phyloP scores from a whole-genome alignment of 2,888 invertebrate species.

The Leptura quadrifasciata region DNA sequence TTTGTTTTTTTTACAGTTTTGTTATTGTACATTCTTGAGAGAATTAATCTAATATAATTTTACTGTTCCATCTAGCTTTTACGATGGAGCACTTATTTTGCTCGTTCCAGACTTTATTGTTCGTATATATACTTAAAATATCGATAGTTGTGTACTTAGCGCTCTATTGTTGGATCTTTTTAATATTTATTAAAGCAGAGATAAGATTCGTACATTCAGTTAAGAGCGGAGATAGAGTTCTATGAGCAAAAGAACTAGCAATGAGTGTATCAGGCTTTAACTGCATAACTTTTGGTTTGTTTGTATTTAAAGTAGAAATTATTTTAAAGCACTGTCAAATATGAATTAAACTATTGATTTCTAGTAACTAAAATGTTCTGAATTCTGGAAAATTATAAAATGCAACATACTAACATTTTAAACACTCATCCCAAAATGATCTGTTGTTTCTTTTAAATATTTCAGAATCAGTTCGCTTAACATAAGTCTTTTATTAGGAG shows the following conservation, averaged over 20 bases:
- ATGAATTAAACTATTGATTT: too few species aligned
- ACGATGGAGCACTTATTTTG: not conserved
- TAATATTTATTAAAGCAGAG: not conserved
- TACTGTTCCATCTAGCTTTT: not conserved
- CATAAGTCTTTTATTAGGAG: too few species aligned
- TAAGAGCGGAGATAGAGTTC: not conserved
- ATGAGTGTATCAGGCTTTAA: too few species aligned
- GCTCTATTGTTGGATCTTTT: not conserved
- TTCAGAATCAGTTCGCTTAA: too few species aligned
- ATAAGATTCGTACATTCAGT: not conserved
- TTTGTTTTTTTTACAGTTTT: not conserved
- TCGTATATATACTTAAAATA: slow-evolving; percentile 7
- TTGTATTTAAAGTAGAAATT: too few species aligned
- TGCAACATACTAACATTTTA: too few species aligned
- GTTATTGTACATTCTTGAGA: not conserved
- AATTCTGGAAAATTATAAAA: too few species aligned
- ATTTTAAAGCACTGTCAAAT: too few species aligned
- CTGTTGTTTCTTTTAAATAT: too few species aligned
- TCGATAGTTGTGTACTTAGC: not conserved
- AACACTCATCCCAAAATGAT: too few species aligned
- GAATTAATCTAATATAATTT: slow-evolving; percentile 4
- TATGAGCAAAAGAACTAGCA: not conserved
- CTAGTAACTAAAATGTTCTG: too few species aligned
- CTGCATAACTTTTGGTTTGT: too few species aligned
- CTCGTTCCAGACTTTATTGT: not conserved